Base-by-base conservation (phyloP, 2,113 vertebrate species). In the Thinocorus orbignyianus region DNA sequence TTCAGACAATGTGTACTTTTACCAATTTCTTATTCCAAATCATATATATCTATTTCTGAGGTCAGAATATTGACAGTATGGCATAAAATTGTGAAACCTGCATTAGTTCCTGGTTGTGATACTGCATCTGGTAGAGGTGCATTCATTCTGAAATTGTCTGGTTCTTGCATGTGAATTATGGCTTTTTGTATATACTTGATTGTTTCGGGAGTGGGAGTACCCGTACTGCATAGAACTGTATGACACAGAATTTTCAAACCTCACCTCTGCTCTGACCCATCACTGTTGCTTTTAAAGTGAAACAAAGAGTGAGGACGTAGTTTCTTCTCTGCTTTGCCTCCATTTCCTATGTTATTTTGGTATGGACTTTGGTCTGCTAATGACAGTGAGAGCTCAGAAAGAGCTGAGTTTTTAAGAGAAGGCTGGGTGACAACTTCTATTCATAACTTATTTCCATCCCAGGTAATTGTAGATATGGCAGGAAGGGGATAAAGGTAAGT, bases 191-290 rank as follows among this genome's bases (percentile, higher is more conserved):
- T 46, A 19, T 48, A 7, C 44, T 51, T 3, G 5, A 11, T 20
- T 68, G 17, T n/a, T 57, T 8, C 7, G 31, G 62, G 31, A 17
- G 20, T 10, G 5, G 16, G 22, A 55, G 25, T 9, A 39, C 12
- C 39, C 6, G 4, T 49, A 6, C 20, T n/a, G 7, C 2, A 1
- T 11, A 20, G 42, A 41, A 23, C 30, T 14, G 4, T 18, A 7
- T 7, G n/a, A 54, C 14, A 4, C 26, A n/a, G 37, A 57, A 37
- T 90, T 74, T 55, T 58, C 8, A 52, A 54, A 37, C 39, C 11
- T 55, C 17, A 16, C 24, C 13, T 41, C 22, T 1, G 1, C 22
- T 58, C 37, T 64, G 18, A 31, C 28, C 17, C 26, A 61, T 66
- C n/a, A 25, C n/a, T 44, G 18, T 2, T 70, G 11, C 24, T 74